These are phyloP conservation scores for Protonemura montana DNA, from an alignment of 2,888 invertebrate species.

Conservation along the genomic window DNA sequence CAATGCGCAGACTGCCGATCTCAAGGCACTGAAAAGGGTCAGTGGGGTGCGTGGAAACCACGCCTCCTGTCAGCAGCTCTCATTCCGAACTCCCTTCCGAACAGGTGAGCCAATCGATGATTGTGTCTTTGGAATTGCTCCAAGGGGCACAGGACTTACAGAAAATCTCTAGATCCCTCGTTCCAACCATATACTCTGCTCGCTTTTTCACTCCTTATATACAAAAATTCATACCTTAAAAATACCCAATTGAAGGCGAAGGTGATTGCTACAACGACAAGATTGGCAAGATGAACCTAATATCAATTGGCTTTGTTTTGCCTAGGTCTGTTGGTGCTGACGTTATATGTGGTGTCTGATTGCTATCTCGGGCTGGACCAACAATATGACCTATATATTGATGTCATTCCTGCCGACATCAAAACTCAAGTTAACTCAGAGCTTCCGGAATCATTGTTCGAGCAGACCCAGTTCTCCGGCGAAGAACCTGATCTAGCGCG, in stretches of 20 bases:
- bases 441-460: neutral
- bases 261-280: too few species aligned
- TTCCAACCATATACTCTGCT: too few species aligned
- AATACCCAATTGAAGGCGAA: too few species aligned
- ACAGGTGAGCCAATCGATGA: slow-evolving; percentile 57
- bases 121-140: too few species aligned
- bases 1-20: slow-evolving; percentile 71
- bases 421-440: slow-evolving; percentile 24
- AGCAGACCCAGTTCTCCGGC: neutral
- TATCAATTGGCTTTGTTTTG: neutral
- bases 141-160: too few species aligned
- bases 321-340: slow-evolving; percentile 77
- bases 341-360: slow-evolving; percentile 88
- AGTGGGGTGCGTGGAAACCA: slow-evolving; percentile 62
- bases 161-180: too few species aligned
- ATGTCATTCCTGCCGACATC: slow-evolving; percentile 54
- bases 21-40: slow-evolving; percentile 83
- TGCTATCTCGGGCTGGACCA: slow-evolving; percentile 93
- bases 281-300: too few species aligned
- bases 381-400: slow-evolving; percentile 70
- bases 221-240: too few species aligned
- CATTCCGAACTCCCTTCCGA: slow-evolving; percentile 69
- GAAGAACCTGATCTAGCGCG: neutral
- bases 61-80: slow-evolving; percentile 63
- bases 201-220: too few species aligned